Base-by-base conservation (phyloP, 2,113 vertebrate genomes). In the Xiphophorus hellerii region DNA sequence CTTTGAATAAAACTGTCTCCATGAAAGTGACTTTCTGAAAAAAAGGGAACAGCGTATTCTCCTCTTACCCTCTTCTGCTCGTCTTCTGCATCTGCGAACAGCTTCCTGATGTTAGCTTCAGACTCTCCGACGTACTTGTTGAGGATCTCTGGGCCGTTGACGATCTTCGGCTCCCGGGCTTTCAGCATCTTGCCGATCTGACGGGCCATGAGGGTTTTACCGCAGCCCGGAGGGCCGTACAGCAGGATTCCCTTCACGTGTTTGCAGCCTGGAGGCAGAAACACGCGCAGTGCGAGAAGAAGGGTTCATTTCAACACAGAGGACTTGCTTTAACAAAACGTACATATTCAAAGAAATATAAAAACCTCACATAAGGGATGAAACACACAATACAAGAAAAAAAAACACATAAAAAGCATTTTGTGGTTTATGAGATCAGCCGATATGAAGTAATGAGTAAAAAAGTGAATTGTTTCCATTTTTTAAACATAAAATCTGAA, bases 101-200 rank as follows among this genome's bases (percentile, higher is more conserved):
- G 96, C 88, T 99, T 99, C 71, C 97, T 94, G 90, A 99, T 95
- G 94, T 99, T 99, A 62, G 98, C 98, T 88, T 99, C 98, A 0
- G 97, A 99, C 89, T 99, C 98, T 0, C 98, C 98, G 27, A 99
- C 98, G 0, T 98, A 99, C 66, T 99, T 99, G 89, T 99, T 99
- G 84, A 99, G 96, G 76, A 99, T 97, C 88, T 99, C 98, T 0
- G 98, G 98, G 10, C 98, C 98, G 0, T 99, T 99, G 87, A 99
- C 97, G 62, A 99, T 94, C 89, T 99, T 99, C 0, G 98, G 98
- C 82, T 99, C 98, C 35, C 97, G 95, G 84, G 98, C 97, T 25
- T 97, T 99, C 70, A 99, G 94, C 98, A 99, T 99, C 89, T 97
- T 99, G 51, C 98, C 98, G 27, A 99, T 99, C 95, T 99, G 98